A percentile compares a stretch with the other conserved stretches of the same genome.
Evolutionary conservation across 1,140 invertebrate species (phyloP).

Genomic region (Helicoverpa armigera): DNA sequence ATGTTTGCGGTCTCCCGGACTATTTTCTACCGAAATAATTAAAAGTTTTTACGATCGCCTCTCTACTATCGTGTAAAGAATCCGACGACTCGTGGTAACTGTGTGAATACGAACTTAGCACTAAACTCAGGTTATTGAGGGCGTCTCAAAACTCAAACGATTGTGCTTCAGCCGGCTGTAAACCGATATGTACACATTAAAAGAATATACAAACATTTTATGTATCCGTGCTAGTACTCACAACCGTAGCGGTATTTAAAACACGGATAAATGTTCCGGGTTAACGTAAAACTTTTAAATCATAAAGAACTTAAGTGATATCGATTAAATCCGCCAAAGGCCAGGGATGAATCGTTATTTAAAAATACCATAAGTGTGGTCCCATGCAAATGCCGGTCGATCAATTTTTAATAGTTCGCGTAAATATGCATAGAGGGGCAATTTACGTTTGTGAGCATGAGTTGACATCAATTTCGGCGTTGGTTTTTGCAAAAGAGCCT

Average conservation of each 20-base stretch:
- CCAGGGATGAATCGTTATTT: slow-evolving; percentile 37
- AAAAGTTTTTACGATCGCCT: slow-evolving; percentile 82
- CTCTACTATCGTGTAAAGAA: slow-evolving; percentile 67
- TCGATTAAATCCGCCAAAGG: slow-evolving; percentile 21
- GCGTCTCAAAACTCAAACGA: slow-evolving; percentile 53
- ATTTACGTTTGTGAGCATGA: slow-evolving; percentile 65
- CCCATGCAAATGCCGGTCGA: slow-evolving; percentile 58
- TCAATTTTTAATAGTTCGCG: slow-evolving; percentile 65
- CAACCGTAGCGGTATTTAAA: slow-evolving; percentile 29
- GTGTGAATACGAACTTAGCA: slow-evolving; percentile 58
- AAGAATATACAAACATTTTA: slow-evolving; percentile 36
- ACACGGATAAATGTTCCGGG: not conserved
- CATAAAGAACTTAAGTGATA: slow-evolving; percentile 28
- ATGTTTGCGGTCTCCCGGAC: slow-evolving; percentile 77
- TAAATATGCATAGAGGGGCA: slow-evolving; percentile 68
- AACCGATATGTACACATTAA: slow-evolving; percentile 45
- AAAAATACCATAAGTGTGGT: slow-evolving; percentile 56
- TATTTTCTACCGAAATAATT: slow-evolving; percentile 81
- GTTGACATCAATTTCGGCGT: slow-evolving; percentile 66
- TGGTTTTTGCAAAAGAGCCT: slow-evolving; percentile 64
- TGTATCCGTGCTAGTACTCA: slow-evolving; percentile 5
- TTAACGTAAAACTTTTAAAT: slow-evolving; percentile 28
- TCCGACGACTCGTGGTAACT: slow-evolving; percentile 55
- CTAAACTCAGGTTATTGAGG: slow-evolving; percentile 60
- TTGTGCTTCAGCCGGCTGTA: slow-evolving; percentile 44